Percentiles rank a stretch among this genome's conserved stretches.
Evolutionary conservation across 2,113 vertebrate genomes (phyloP).

Genomic region (Parus major): DNA sequence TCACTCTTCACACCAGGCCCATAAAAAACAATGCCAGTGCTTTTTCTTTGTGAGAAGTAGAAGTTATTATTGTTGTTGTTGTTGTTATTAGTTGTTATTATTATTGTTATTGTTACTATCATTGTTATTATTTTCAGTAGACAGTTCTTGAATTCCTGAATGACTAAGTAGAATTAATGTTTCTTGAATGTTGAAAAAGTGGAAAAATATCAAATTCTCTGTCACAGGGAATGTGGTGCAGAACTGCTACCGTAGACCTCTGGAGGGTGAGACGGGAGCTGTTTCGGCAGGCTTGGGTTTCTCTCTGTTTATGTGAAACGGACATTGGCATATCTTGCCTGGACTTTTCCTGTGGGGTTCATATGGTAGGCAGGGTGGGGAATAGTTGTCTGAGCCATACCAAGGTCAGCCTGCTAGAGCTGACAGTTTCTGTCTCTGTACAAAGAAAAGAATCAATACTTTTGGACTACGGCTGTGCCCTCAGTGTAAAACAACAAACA

Average conservation of each 20-base stretch:
- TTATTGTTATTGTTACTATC: not conserved
- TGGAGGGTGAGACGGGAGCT: slow-evolving; percentile 67
- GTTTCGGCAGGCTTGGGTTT: slow-evolving; percentile 74
- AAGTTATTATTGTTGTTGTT: not conserved
- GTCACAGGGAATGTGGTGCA: slow-evolving; percentile 80
- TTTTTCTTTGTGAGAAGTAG: slow-evolving; percentile 14
- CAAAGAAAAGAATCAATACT: slow-evolving; percentile 99
- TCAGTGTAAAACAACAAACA: slow-evolving; percentile 97
- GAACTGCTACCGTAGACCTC: slow-evolving; percentile 73
- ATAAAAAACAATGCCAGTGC: not conserved
- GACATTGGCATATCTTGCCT: slow-evolving; percentile 78
- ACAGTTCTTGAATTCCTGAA: slow-evolving; percentile 33
- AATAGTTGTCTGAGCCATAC: slow-evolving; percentile 92
- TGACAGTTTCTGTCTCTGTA: slow-evolving; percentile 98
- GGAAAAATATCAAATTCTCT: slow-evolving; percentile 81
- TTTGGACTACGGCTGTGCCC: slow-evolving; percentile 97
- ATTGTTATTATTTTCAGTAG: not conserved
- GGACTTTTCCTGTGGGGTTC: slow-evolving; percentile 84
- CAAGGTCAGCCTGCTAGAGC: slow-evolving; percentile 93
- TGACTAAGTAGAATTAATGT: slow-evolving; percentile 50
- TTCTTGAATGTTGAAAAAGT: slow-evolving; percentile 22
- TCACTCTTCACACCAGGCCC: not conserved
- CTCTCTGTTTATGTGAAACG: slow-evolving; percentile 74
- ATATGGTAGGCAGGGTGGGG: slow-evolving; percentile 85
- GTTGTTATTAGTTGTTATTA: not conserved